Conservation (phyloP, 2,888 invertebrate genomes). For the Drosophila cognata region DNA sequence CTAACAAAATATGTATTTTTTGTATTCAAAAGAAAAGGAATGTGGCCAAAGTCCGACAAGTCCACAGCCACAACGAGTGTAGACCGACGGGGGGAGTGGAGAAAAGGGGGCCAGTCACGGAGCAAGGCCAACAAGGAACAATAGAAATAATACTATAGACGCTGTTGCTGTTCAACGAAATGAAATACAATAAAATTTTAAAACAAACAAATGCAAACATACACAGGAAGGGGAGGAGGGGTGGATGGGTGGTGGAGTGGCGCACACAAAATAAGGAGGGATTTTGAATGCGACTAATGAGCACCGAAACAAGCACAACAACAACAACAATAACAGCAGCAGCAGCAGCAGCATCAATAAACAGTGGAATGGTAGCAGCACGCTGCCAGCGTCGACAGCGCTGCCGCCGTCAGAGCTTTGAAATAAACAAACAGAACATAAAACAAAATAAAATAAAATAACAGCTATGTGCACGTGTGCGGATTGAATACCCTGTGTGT, state of each 20-base stretch:
- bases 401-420: slow-evolving; percentile 41
- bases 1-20: slow-evolving; percentile 32
- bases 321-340: slow-evolving; percentile 28
- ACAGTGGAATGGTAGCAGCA: slow-evolving; percentile 17
- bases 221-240: background rate
- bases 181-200: slow-evolving; percentile 76
- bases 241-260: background rate
- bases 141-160: slow-evolving; percentile 19
- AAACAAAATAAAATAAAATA: slow-evolving; percentile 8
- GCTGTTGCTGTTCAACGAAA: slow-evolving; percentile 42
- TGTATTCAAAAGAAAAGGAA: slow-evolving; percentile 26
- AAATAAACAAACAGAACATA: slow-evolving; percentile 59
- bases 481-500: slow-evolving; percentile 1
- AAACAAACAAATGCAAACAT: slow-evolving; percentile 75
- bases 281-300: slow-evolving; percentile 71
- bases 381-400: slow-evolving; percentile 4
- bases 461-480: slow-evolving; percentile 3
- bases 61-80: slow-evolving; percentile 7
- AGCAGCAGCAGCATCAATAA: slow-evolving; percentile 36
- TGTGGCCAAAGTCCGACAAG: slow-evolving; percentile 8
- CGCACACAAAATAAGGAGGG: slow-evolving; percentile 54
- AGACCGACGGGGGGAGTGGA: background rate
- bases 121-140: slow-evolving; percentile 24
- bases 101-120: slow-evolving; percentile 13
- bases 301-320: slow-evolving; percentile 63